Evolutionary conservation across 2,888 invertebrate species (phyloP), one percentile per base, ranked within the genome.

Genomic region (Aelia acuminata): DNA sequence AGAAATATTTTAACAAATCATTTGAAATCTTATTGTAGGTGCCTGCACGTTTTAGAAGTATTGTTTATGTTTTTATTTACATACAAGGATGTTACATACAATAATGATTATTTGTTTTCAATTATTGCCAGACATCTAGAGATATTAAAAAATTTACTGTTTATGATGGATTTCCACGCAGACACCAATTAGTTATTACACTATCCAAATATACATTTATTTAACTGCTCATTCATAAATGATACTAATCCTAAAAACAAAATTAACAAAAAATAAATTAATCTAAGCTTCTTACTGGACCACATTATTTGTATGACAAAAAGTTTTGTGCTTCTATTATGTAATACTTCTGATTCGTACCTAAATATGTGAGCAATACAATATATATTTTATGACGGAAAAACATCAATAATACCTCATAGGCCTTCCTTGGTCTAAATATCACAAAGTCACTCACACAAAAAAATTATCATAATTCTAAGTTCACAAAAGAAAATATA

Each of bases 381-480:
- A 70, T 87, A 70, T 87, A 70, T 87, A 31, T 87, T 87, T 63
- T 84, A 50, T 87, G 63, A 87, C 87, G 87, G 87, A 87, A 87
- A 87, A 87, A 87, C 87, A 84, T 87, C 49, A 86, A 80, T 87
- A 87, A 87, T 87, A 87, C 87, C 87, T 70, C 75, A 87, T 88
- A 89, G 88, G 89, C 89, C 89, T 89, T 89, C 87, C 89, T 89
- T 88, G 89, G 88, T 89, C 87, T 89, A 89, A 49, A 80, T 89
- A 89, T 89, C 89, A 89, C 89, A 89, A 89, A 86, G 84, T 89
- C 89, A 87, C 85, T 86, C 89, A 85, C 88, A 89, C 89, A 88
- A 63, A 87, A 84, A 53, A 88, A 87, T 53, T 57, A 75, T 87
- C 87, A 70, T 85, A 35, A 48, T 35, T 87, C 75, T 87, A 80